Conservation (phyloP, 2,888 invertebrate species). For the Nebria brevicollis region DNA sequence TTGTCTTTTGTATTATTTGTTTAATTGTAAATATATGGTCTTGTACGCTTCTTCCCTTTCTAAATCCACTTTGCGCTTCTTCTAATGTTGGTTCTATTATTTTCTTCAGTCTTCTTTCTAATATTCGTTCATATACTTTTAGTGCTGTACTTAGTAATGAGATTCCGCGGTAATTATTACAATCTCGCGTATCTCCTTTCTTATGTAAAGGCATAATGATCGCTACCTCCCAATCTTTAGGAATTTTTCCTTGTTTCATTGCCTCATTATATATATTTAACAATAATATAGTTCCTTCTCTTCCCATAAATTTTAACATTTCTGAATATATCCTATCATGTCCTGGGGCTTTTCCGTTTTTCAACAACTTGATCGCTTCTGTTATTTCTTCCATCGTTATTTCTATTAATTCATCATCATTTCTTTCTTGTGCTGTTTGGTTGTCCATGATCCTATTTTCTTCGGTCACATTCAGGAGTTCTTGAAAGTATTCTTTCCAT, state of each 20-base stretch:
- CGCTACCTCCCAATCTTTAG: conserved; percentile 44
- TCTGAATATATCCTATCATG: conserved; percentile 8
- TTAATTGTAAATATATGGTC: conserved; percentile 3
- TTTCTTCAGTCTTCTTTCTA: conserved; percentile 21
- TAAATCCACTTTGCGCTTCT: conserved; percentile 34
- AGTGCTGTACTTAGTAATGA: conserved; percentile 31
- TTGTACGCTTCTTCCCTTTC: conserved; percentile 11
- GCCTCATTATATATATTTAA: conserved; percentile 6
- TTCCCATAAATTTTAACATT: not conserved
- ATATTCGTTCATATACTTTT: conserved; percentile 29
- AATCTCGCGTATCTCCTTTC: conserved; percentile 23
- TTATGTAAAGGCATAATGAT: conserved; percentile 39
- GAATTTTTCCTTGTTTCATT: conserved; percentile 22
- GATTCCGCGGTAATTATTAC: conserved; percentile 36
- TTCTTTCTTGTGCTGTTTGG: not conserved
- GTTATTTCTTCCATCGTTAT: not conserved
- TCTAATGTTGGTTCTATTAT: conserved; percentile 12
- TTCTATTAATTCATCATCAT: not conserved
- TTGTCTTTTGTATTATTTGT: not conserved
- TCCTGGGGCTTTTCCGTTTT: conserved; percentile 3
- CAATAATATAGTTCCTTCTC: not conserved
- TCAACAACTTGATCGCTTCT: not conserved
- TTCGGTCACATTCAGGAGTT: too few relatives aligned
- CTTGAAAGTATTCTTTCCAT: too few relatives aligned
- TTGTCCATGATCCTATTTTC: not conserved